Evolutionary conservation across 2,113 vertebrate species (phyloP).

Genomic region (Noturus placidus): DNA sequence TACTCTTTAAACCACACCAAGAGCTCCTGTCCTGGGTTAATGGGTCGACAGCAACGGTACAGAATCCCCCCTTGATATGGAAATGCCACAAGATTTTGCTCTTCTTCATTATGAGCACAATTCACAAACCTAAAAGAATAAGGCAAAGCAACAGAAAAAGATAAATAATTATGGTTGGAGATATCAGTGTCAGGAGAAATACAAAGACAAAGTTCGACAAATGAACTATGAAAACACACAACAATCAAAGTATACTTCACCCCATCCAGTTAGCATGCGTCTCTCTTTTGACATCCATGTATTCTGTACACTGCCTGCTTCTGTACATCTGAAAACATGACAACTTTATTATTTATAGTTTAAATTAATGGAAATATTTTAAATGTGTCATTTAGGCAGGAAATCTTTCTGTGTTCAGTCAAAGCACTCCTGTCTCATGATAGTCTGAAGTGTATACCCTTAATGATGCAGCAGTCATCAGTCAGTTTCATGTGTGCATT

Average conservation of each 20-base stretch:
- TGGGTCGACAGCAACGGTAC: background rate
- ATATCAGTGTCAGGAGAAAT: background rate
- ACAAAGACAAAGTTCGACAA: background rate
- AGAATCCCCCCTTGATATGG: background rate
- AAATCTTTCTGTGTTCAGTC: too few species aligned
- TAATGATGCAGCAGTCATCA: too few species aligned
- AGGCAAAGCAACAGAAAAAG: background rate
- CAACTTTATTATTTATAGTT: too few species aligned
- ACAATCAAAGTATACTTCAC: background rate
- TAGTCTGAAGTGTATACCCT: too few species aligned
- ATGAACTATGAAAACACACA: background rate
- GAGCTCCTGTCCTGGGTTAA: background rate
- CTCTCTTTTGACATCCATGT: too few species aligned
- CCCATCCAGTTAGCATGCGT: background rate
- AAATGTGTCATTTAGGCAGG: too few species aligned
- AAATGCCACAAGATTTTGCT: background rate
- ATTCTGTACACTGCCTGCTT: too few species aligned
- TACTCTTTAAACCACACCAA: background rate
- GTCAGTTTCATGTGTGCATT: too few species aligned
- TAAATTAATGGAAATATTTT: too few species aligned
- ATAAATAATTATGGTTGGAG: too few species aligned
- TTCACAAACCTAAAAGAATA: background rate
- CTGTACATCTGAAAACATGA: too few species aligned
- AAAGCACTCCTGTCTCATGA: too few species aligned
- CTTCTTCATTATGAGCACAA: background rate